These are phyloP conservation scores for Macrosiphum euphorbiae DNA, from an alignment of 2,888 invertebrate species.

Conservation along the genomic window DNA sequence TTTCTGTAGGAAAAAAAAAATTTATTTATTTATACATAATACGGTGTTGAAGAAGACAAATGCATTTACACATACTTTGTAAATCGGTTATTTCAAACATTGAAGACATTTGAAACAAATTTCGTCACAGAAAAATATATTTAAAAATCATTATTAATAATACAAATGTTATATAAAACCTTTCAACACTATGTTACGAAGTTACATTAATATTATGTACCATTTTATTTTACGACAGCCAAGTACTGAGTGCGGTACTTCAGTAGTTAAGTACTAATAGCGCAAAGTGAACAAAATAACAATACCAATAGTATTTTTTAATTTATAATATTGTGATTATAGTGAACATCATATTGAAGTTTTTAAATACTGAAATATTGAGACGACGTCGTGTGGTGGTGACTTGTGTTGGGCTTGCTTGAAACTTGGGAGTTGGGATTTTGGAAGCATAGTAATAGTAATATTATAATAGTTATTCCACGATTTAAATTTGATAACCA, in stretches of 20 bases:
- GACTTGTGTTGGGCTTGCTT: too few species aligned
- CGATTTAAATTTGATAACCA: conserved; percentile 57
- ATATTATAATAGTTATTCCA: neutral
- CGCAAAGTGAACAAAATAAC: neutral
- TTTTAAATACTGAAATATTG: neutral
- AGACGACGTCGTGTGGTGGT: neutral
- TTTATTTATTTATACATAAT: neutral
- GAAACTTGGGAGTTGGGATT: neutral
- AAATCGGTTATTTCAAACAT: conserved; percentile 89
- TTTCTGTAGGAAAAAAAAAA: conserved; percentile 79
- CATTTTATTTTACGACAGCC: neutral
- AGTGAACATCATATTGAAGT: neutral
- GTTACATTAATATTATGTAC: neutral
- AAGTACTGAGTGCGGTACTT: neutral
- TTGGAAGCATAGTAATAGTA: too few species aligned
- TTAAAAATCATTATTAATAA: conserved; percentile 29
- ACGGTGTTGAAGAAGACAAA: neutral
- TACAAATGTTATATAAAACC: neutral
- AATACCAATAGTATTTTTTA: neutral
- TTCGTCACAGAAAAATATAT: neutral
- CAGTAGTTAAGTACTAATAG: neutral
- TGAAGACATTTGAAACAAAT: conserved; percentile 66
- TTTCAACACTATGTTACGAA: neutral
- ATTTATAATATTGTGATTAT: neutral
- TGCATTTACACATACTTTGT: conserved; percentile 78